phyloP scores from a whole-genome alignment of 2,888 invertebrate genomes.

The Cosmia trapezina region DNA sequence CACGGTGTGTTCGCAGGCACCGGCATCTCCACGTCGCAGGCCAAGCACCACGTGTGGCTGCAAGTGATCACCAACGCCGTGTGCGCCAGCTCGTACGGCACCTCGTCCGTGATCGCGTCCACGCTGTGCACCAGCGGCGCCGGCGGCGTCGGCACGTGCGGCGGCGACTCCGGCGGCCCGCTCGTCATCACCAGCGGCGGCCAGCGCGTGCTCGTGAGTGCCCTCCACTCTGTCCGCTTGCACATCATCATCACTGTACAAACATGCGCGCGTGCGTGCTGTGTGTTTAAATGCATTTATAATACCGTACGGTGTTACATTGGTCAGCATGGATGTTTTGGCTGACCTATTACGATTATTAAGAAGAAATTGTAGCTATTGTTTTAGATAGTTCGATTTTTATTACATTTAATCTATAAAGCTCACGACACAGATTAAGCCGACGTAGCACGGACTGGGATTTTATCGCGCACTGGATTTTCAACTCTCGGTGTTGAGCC shows the following conservation, averaged over 20 bases:
- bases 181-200: conserved; percentile 70
- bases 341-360: neutral
- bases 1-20: conserved; percentile 59
- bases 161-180: conserved; percentile 81
- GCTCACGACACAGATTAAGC: no score
- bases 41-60: conserved; percentile 83
- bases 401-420: neutral
- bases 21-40: conserved; percentile 71
- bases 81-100: conserved; percentile 73
- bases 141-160: conserved; percentile 77
- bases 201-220: conserved; percentile 67
- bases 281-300: no score
- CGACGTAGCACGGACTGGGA: no score
- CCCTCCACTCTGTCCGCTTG: neutral
- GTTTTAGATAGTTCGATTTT: neutral
- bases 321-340: neutral
- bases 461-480: no score
- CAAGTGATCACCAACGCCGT: conserved; percentile 78
- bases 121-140: conserved; percentile 78
- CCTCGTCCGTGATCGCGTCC: conserved; percentile 60
- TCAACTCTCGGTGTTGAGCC: no score
- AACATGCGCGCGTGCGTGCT: no score
- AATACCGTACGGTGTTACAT: neutral
- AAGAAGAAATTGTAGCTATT: neutral
- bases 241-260: no score